phyloP scores from a whole-genome alignment of 2,888 invertebrate species.

The Limnephilus lunatus region DNA sequence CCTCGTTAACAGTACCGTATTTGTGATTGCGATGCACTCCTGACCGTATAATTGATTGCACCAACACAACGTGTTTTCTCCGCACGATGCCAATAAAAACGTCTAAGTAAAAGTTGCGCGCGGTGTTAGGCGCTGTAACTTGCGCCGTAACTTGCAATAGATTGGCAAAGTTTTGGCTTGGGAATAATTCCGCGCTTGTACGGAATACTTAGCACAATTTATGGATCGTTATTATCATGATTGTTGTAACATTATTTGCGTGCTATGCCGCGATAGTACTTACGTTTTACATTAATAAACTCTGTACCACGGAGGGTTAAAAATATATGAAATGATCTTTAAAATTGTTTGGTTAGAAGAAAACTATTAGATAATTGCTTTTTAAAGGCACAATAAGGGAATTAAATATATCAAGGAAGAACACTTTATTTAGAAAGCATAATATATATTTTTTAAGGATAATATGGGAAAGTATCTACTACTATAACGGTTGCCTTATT shows the following conservation, averaged over 20 bases:
- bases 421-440: too few relatives aligned
- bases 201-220: background rate
- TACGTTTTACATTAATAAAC: background rate
- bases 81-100: background rate
- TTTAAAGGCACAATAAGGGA: too few relatives aligned
- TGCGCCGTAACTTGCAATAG: background rate
- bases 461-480: too few relatives aligned
- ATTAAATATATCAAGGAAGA: too few relatives aligned
- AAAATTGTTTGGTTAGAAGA: background rate
- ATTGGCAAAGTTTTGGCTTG: background rate
- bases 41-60: background rate
- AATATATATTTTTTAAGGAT: too few relatives aligned
- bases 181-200: background rate
- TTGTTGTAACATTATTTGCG: background rate
- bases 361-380: background rate
- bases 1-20: background rate
- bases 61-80: background rate
- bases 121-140: background rate
- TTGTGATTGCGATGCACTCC: constrained; percentile 2
- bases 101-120: background rate
- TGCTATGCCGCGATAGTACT: background rate
- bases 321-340: background rate
- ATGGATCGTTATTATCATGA: background rate
- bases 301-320: background rate
- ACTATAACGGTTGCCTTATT: too few relatives aligned